Percentiles rank a stretch among this genome's conserved stretches.
Conservation (phyloP, 2,888 invertebrate species). For the Fissipunctia ypsillon region DNA sequence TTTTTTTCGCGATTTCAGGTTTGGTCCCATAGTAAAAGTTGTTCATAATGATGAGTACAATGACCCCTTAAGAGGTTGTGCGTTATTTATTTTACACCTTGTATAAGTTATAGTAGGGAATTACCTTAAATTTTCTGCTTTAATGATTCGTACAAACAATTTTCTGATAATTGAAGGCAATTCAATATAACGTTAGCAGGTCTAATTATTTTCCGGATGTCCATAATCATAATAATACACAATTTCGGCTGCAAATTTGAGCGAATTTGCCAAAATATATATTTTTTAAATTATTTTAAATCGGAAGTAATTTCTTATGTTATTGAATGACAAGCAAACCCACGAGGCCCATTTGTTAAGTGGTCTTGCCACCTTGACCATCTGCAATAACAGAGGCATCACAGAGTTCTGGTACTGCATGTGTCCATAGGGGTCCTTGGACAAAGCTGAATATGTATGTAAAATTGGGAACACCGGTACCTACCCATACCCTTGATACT, state of each 20-base stretch:
- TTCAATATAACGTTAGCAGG: not conserved
- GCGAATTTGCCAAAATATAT: not conserved
- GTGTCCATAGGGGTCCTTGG: not conserved
- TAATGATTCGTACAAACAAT: constrained; percentile 9
- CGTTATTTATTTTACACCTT: too few relatives aligned
- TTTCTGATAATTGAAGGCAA: constrained; percentile 9
- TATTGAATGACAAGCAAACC: not conserved
- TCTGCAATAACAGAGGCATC: not conserved
- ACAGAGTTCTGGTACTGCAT: not conserved
- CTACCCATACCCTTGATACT: not conserved
- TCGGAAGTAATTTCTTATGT: not conserved
- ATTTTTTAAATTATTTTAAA: not conserved
- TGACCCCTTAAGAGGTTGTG: too few relatives aligned
- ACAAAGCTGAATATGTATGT: not conserved
- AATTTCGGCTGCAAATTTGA: not conserved
- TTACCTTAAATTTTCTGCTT: not conserved
- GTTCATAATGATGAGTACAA: too few relatives aligned
- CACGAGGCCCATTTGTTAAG: too few relatives aligned
- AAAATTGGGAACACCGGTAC: not conserved
- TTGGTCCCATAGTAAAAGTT: too few relatives aligned
- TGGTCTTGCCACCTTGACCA: not conserved
- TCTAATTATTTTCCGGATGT: constrained; percentile 9
- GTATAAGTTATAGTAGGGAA: too few relatives aligned
- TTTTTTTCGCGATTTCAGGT: too few relatives aligned
- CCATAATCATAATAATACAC: not conserved